Evolutionary conservation across 1,140 invertebrate species (phyloP), one percentile per base, ranked within the genome.

Genomic region (Anadara kagoshimensis): DNA sequence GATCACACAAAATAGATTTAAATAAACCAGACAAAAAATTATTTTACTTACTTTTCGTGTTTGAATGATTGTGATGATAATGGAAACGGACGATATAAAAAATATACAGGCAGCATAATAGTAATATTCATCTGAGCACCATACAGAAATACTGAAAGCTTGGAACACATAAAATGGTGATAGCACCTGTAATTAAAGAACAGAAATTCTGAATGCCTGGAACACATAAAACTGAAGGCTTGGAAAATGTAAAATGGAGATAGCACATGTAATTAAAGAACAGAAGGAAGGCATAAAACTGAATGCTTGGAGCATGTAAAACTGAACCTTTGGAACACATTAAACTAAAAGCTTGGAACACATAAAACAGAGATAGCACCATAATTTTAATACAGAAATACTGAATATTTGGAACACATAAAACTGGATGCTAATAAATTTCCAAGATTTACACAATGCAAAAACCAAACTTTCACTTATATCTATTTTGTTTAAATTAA

Each of bases 171-270:
- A 98, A 89, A 98, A 98, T 64, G 96, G 96, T 88, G 96, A 96
- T 65, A 98, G 92, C 54, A 95, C 89, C 87, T 92, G 81, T 63
- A 72, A 78, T 36, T 45, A 59, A 1, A 57, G 3, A 57, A 59
- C 36, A 59, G n/a, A 58, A n/a, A n/a, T n/a, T n/a, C n/a, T n/a
- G n/a, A n/a, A n/a, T n/a, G n/a, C n/a, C n/a, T n/a, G 20, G 49
- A 7, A 16, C 16, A 51, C 20, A 51, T n/a, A 51, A 51, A 51
- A 18, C n/a, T n/a, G n/a, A n/a, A n/a, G n/a, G n/a, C n/a, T n/a
- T n/a, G n/a, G 78, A 90, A 90, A 82, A 98, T 92, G 88, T 98
- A 98, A 89, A 98, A 98, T 63, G 96, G 96, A 88, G 96, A 96
- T 65, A 98, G 92, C 54, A 95, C 89, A 86, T 92, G 81, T 61